Evolutionary conservation across 2,888 invertebrate genomes (phyloP).

Genomic region (Cybosia mesomella): DNA sequence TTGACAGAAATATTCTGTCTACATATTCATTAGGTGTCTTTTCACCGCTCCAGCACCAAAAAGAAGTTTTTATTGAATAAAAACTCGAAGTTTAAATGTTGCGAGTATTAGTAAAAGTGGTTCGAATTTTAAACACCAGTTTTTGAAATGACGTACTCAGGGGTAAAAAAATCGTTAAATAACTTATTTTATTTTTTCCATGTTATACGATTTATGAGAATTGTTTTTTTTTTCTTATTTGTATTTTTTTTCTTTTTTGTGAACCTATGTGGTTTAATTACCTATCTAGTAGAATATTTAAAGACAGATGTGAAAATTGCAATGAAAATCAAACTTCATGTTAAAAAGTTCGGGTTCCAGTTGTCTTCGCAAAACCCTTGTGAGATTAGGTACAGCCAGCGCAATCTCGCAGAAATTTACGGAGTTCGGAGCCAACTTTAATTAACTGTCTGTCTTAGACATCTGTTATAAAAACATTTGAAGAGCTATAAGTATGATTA

Average conservation of each 20-base stretch:
- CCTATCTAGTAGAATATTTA: background rate
- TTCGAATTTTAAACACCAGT: background rate
- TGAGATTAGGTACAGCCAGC: conserved; percentile 51
- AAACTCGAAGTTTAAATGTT: background rate
- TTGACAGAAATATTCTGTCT: conserved; percentile 4
- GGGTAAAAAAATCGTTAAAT: too few relatives aligned
- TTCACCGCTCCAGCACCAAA: background rate
- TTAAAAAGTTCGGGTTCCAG: conserved; percentile 49
- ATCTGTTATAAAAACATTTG: conserved; percentile 31
- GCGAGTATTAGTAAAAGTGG: background rate
- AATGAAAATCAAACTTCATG: background rate
- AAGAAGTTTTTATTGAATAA: background rate
- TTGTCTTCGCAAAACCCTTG: conserved; percentile 32
- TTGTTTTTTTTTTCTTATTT: background rate
- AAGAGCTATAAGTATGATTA: background rate
- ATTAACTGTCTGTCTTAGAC: conserved; percentile 54
- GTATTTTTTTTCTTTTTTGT: too few relatives aligned
- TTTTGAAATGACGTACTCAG: background rate
- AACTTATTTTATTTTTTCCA: too few relatives aligned
- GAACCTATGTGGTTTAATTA: too few relatives aligned
- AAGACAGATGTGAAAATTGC: background rate
- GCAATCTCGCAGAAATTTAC: conserved; percentile 48
- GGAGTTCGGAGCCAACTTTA: conserved; percentile 54
- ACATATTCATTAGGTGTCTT: background rate
- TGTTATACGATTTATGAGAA: too few relatives aligned